Conservation (phyloP, 2,888 invertebrate species). For the Acanthosepion pharaonis region DNA sequence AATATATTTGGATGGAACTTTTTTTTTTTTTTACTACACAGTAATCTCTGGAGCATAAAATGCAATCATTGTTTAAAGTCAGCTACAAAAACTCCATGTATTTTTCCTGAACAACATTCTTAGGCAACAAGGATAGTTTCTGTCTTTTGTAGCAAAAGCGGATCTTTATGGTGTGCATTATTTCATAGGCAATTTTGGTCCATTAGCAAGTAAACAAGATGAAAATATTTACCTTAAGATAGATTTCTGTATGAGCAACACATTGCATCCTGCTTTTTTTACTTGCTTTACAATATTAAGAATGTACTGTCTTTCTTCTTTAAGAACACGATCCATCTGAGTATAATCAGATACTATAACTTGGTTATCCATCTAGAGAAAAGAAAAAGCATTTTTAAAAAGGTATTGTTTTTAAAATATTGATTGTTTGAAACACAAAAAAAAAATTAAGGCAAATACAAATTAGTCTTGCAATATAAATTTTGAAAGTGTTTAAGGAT, state of each 20-base stretch:
- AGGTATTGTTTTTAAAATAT: background rate
- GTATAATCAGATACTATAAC: conserved; percentile 95
- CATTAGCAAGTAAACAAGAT: background rate
- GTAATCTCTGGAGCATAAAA: no score
- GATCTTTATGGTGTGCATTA: background rate
- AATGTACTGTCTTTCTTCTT: conserved; percentile 97
- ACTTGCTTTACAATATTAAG: conserved; percentile 98
- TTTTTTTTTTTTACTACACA: no score
- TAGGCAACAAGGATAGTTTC: no score
- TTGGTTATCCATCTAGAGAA: conserved; percentile 75
- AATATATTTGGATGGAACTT: no score
- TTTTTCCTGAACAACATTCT: no score
- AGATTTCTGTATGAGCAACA: conserved; percentile 91
- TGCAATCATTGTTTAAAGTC: no score
- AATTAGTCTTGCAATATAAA: background rate
- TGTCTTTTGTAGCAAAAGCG: no score
- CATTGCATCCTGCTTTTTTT: conserved; percentile 98
- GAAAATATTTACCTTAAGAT: conserved; percentile 80
- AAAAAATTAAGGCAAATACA: background rate
- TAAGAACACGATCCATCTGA: conserved; percentile 98
- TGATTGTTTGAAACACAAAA: background rate
- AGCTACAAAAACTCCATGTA: no score
- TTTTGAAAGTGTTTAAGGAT: background rate
- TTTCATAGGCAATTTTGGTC: background rate
- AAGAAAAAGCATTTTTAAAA: conserved; percentile 34